Evolutionary conservation across 2,888 invertebrate species (phyloP).

Genomic region (Orthonevra nobilis): DNA sequence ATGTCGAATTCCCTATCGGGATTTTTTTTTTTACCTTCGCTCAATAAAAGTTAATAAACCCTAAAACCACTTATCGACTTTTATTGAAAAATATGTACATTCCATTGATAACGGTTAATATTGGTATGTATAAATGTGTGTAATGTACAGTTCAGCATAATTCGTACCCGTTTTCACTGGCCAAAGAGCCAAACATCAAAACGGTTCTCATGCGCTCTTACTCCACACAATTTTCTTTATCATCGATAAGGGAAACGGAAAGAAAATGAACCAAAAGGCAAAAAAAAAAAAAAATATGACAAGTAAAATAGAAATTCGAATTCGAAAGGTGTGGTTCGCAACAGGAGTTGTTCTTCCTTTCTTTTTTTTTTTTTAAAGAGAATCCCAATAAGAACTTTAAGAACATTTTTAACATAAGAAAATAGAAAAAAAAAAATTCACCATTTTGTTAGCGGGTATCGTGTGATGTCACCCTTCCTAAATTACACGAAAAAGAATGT

Average conservation of each 20-base stretch:
- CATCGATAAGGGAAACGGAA: conserved; percentile 61
- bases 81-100: conserved; percentile 25
- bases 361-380: not conserved
- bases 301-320: conserved; percentile 34
- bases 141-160: conserved; percentile 60
- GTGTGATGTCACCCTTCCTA: conserved; percentile 66
- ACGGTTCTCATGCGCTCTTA: conserved; percentile 31
- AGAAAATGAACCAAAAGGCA: too few species aligned
- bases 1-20: too few species aligned
- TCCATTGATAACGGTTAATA: conserved; percentile 59
- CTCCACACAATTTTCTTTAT: not conserved
- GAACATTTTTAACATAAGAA: not conserved
- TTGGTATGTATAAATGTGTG: too few species aligned
- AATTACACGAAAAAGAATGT: conserved; percentile 56
- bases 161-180: conserved; percentile 15
- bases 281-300: conserved; percentile 43
- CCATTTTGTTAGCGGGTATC: conserved; percentile 62
- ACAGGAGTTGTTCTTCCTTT: conserved; percentile 11
- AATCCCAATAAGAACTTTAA: not conserved
- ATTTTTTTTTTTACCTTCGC: not conserved
- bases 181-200: not conserved
- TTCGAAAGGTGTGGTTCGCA: conserved; percentile 65
- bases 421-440: conserved; percentile 37
- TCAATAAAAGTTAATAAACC: too few species aligned
- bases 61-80: conserved; percentile 10